Evolutionary conservation across 2,113 vertebrate species (phyloP).

Genomic region (Crotalus horridus): DNA sequence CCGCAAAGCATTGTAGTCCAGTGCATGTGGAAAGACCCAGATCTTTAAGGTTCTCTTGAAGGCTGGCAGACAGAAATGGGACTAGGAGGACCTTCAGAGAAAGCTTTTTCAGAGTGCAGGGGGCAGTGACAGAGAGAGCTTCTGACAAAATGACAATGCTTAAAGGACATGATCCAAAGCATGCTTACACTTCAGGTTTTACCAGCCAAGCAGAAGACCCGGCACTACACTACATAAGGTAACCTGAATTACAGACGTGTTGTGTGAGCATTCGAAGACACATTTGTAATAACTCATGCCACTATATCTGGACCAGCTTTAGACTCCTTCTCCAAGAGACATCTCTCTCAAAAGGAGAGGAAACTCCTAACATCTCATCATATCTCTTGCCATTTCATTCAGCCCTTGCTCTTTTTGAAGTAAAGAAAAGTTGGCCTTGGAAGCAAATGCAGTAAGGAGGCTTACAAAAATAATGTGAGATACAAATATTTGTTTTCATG

Average conservation of each 20-base stretch:
- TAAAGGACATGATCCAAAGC: not conserved
- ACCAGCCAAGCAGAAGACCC: not conserved
- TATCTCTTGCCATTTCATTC: not conserved
- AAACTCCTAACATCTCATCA: not conserved
- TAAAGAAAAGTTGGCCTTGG: not conserved
- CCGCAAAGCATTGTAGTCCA: not conserved
- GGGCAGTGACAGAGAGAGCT: not conserved
- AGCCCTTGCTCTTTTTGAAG: not conserved
- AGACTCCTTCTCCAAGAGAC: not conserved
- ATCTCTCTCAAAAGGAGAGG: not conserved
- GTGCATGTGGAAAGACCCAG: not conserved
- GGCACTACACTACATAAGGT: not conserved
- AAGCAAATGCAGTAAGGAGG: not conserved
- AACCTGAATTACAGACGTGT: not conserved
- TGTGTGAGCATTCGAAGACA: not conserved
- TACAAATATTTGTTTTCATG: not conserved
- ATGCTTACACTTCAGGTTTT: not conserved
- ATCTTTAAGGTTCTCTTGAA: not conserved
- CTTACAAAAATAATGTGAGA: not conserved
- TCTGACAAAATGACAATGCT: not conserved
- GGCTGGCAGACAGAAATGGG: not conserved
- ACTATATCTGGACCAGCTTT: not conserved
- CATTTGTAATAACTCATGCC: not conserved
- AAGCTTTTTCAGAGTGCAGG: not conserved
- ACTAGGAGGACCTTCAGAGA: not conserved